Evolutionary conservation across 2,113 vertebrate species (phyloP).

Genomic region (Sclerurus mexicanus): DNA sequence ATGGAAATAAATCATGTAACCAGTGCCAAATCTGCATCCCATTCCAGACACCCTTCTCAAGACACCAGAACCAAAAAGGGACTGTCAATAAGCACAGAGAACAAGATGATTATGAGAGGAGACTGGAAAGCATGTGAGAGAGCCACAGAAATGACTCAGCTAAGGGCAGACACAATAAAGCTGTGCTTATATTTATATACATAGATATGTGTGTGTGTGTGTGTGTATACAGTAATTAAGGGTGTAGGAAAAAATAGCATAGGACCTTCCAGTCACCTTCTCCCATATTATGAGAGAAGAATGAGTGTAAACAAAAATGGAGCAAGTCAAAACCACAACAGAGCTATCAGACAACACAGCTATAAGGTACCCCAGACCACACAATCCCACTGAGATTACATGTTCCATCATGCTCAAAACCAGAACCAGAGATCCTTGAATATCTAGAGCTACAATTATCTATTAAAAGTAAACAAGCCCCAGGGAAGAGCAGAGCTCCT

Average conservation of each 20-base stretch:
- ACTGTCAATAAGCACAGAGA: neutral
- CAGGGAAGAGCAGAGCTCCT: neutral
- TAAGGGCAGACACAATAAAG: neutral
- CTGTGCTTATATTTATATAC: neutral
- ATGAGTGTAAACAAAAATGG: neutral
- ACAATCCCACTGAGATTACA: neutral
- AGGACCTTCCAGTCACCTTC: neutral
- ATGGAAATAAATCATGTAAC: neutral
- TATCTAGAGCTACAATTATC: neutral
- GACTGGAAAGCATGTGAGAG: neutral
- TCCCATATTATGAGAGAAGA: neutral
- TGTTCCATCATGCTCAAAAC: neutral
- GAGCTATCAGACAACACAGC: neutral
- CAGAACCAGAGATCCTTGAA: neutral
- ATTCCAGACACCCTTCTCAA: neutral
- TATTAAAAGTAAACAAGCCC: neutral
- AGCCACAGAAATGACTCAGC: neutral
- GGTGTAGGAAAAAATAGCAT: neutral
- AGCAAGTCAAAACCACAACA: neutral
- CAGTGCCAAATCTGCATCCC: neutral
- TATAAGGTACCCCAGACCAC: neutral
- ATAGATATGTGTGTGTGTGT: accelerated
- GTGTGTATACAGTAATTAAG: neutral
- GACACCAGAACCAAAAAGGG: neutral
- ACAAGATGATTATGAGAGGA: neutral